Evolutionary conservation across 2,888 invertebrate genomes (phyloP).

Genomic region (Rhodophaea formosa): DNA sequence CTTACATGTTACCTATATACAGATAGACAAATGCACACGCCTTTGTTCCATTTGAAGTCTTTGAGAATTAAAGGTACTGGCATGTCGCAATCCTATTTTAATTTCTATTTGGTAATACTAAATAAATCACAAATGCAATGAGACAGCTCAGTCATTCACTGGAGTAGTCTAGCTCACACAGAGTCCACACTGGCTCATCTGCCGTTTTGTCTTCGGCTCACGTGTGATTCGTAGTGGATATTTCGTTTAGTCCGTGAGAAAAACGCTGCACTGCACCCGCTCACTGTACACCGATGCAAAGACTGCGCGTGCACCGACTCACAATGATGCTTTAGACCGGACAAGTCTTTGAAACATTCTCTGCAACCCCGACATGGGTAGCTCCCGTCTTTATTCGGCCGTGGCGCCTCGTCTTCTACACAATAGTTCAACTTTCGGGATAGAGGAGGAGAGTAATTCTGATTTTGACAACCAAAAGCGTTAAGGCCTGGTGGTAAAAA

Average conservation of each 20-base stretch:
- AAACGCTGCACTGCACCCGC: constrained; percentile 89
- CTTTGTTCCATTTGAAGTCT: constrained; percentile 20
- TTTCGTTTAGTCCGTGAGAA: constrained; percentile 89
- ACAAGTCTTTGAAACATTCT: constrained; percentile 82
- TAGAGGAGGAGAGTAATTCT: constrained; percentile 60
- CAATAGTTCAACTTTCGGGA: constrained; percentile 78
- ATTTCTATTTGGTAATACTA: constrained; percentile 62
- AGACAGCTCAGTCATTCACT: constrained; percentile 33
- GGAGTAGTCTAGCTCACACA: constrained; percentile 55
- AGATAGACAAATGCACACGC: constrained; percentile 13
- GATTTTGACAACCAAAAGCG: constrained; percentile 62
- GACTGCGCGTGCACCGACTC: constrained; percentile 85
- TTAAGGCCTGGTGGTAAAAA: constrained; percentile 69
- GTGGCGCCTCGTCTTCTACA: constrained; percentile 85
- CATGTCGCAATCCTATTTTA: constrained; percentile 21
- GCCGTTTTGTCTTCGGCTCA: constrained; percentile 61
- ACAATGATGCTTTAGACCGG: constrained; percentile 86
- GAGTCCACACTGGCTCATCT: constrained; percentile 50
- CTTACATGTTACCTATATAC: neutral
- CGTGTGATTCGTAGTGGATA: constrained; percentile 86
- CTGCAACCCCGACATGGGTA: constrained; percentile 87
- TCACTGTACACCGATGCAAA: constrained; percentile 87
- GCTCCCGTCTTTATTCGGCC: constrained; percentile 84
- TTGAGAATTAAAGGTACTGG: constrained; percentile 40
- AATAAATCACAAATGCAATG: constrained; percentile 73